Base-by-base conservation (phyloP, 2,888 invertebrate genomes). In the Ferdinandea cuprea region DNA sequence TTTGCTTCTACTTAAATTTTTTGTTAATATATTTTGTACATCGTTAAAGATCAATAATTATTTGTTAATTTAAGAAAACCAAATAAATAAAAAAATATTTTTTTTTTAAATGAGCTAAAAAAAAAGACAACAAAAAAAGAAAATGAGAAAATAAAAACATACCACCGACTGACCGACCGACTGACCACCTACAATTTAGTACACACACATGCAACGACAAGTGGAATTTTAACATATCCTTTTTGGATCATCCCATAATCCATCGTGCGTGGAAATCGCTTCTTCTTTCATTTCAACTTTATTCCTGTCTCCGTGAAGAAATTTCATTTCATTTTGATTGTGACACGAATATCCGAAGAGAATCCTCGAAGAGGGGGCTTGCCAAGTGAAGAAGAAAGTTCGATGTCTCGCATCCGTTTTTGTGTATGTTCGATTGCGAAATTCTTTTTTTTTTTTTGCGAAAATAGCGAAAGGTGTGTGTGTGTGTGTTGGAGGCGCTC, bases 131-230 rank as follows among this genome's bases (percentile, higher is more conserved):
- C 13, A 81, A 56, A 19, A 81, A 48, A 19, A 66, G 17, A 42
- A 58, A 54, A 73, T 37, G 52, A 73, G 42, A 73, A 79, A 65
- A 21, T 35, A 40, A 40, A 72, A 83, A 83, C 83, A 83, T 83
- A 83, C 83, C 83, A 83, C 83, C 73, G 78, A 72, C 83, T 72
- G 78, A 78, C 54, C 71, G 59, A 71, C 54, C 71, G 59, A 71
- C 48, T 37, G 76, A 81, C 77, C 66, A 83, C 83, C 83, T 83
- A 78, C 66, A 78, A 35, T 19, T 44, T 66, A n/a, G n/a, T n/a
- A 25, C 25, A 78, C 71, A 78, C 72, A 58, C 78, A 81, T 66
- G 78, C 73, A 83, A 83, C 61, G 50, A 56, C 66, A 80, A 81
- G 59, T 59, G 71, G 71, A 83, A 28, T 21, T 81, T 77, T 61